These are phyloP conservation scores for Synanthedon formicaeformis DNA, from an alignment of 2,888 invertebrate genomes.

Conservation along the genomic window DNA sequence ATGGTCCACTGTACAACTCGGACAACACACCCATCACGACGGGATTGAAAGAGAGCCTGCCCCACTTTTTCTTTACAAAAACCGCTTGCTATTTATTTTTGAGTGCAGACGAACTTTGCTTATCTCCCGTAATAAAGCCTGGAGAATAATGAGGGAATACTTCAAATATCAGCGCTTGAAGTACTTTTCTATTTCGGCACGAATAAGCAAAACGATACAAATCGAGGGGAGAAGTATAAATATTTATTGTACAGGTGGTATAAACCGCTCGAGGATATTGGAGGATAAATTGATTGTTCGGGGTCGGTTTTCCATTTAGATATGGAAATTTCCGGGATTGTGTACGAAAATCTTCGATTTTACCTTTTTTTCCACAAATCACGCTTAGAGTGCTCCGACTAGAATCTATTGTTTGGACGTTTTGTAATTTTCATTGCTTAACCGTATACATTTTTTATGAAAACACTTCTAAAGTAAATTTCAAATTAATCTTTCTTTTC, in stretches of 20 bases:
- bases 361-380: constrained; percentile 60
- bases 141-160: constrained; percentile 4
- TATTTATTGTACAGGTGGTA: constrained; percentile 70
- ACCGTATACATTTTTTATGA: not conserved
- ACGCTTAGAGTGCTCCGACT: constrained; percentile 33
- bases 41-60: not conserved
- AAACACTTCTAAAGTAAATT: not conserved
- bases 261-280: constrained; percentile 69
- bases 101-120: not conserved
- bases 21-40: not conserved
- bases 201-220: constrained; percentile 44
- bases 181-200: constrained; percentile 21
- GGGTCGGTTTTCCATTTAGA: constrained; percentile 71
- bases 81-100: not conserved
- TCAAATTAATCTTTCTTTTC: too few species aligned
- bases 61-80: not conserved
- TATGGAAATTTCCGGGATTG: constrained; percentile 70
- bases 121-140: not conserved
- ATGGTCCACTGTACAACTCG: not conserved
- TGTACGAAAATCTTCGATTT: constrained; percentile 60
- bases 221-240: constrained; percentile 61
- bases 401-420: constrained; percentile 21
- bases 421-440: constrained; percentile 23
- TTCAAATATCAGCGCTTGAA: constrained; percentile 6
- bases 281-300: constrained; percentile 70